Conservation (phyloP, 2,888 invertebrate genomes). For the Platycheirus rosarum region DNA sequence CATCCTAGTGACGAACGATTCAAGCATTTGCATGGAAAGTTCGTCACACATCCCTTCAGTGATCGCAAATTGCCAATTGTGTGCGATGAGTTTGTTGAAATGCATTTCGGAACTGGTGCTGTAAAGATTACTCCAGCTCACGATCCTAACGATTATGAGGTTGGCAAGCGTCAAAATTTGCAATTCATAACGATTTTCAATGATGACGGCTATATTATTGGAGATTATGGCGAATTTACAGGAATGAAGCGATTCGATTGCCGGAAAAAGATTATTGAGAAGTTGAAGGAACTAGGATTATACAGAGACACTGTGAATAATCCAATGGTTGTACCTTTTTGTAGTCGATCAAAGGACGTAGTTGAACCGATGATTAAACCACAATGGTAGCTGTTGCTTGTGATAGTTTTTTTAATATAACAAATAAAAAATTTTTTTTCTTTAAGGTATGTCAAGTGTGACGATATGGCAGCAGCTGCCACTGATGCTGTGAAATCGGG, state of each 20-base stretch:
- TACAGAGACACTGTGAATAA: slow-evolving; percentile 93
- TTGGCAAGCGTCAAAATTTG: slow-evolving; percentile 94
- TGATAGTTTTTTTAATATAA: not conserved
- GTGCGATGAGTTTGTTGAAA: slow-evolving; percentile 96
- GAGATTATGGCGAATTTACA: slow-evolving; percentile 90
- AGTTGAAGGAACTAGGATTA: slow-evolving; percentile 88
- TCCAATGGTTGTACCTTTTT: slow-evolving; percentile 97
- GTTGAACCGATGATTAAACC: slow-evolving; percentile 98
- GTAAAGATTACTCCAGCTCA: slow-evolving; percentile 99
- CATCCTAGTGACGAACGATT: slow-evolving; percentile 96
- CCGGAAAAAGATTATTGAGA: slow-evolving; percentile 90
- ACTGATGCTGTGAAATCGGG: slow-evolving; percentile 90
- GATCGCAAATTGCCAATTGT: slow-evolving; percentile 93
- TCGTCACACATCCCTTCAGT: slow-evolving; percentile 93
- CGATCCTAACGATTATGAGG: slow-evolving; percentile 98
- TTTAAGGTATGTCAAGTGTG: slow-evolving; percentile 91
- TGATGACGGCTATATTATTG: slow-evolving; percentile 93
- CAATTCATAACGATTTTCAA: slow-evolving; percentile 94
- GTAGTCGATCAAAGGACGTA: slow-evolving; percentile 98
- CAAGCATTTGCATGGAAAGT: slow-evolving; percentile 90
- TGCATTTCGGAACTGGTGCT: slow-evolving; percentile 97
- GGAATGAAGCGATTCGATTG: slow-evolving; percentile 96
- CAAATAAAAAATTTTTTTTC: not conserved
- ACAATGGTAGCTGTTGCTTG: slow-evolving; percentile 90
- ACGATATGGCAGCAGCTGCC: slow-evolving; percentile 94